These are phyloP conservation scores for Tigriopus californicus DNA, from an alignment of 2,888 invertebrate species.

Conservation along the genomic window DNA sequence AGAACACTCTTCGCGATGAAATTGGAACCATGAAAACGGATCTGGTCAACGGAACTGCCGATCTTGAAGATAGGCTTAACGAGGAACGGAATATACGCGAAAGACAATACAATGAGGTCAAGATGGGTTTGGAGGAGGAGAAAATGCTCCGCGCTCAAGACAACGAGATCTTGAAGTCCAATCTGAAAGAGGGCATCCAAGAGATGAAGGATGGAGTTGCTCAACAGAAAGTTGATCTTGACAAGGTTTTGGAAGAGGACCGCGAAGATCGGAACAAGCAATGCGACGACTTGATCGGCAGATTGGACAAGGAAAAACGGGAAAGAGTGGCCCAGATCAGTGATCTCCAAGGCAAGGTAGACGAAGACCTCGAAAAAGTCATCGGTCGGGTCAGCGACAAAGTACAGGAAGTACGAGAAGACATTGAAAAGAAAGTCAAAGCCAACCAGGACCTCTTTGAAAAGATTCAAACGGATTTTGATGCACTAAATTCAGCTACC, in stretches of 20 bases:
- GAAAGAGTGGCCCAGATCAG: neutral
- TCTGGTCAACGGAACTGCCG: too few relatives aligned
- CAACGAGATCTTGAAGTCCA: constrained; percentile 6
- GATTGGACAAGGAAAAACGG: constrained; percentile 7
- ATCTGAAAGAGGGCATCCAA: constrained; percentile 6
- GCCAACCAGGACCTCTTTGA: neutral
- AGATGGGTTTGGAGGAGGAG: constrained; percentile 15
- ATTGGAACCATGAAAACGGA: too few relatives aligned
- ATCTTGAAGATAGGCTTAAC: neutral
- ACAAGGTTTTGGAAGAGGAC: constrained; percentile 7
- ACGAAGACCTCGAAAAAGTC: constrained; percentile 7
- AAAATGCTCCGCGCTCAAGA: constrained; percentile 15
- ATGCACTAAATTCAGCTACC: neutral
- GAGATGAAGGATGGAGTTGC: neutral
- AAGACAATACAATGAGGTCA: constrained; percentile 2
- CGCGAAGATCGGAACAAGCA: neutral
- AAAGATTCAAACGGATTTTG: neutral
- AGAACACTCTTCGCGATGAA: too few relatives aligned
- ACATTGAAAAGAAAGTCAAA: neutral
- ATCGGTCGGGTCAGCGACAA: neutral
- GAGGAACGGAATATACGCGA: neutral
- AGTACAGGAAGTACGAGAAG: neutral
- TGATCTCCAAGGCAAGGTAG: constrained; percentile 3
- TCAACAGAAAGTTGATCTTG: neutral
- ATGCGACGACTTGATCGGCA: neutral